Conservation (phyloP, 2,797 vertebrate species). For the Brotula barbata region DNA sequence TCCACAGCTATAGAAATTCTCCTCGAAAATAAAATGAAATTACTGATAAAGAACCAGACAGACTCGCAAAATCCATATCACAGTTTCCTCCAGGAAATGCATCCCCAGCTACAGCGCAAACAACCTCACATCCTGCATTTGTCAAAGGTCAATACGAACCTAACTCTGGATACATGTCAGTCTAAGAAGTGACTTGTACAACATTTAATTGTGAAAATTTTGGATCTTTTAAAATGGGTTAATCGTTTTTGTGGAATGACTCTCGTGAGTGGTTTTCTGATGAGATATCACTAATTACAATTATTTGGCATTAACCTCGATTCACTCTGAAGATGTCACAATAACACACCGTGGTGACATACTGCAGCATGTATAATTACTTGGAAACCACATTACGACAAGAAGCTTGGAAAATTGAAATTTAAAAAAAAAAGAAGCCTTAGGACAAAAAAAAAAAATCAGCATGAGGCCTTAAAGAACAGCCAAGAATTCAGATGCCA, state of each 20-base stretch:
- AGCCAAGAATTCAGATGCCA: not conserved
- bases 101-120: not conserved
- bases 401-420: not conserved
- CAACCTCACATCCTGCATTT: constrained; percentile 7
- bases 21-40: not conserved
- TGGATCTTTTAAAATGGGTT: constrained; percentile 31
- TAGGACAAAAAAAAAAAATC: not conserved
- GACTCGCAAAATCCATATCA: not conserved
- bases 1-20: not conserved
- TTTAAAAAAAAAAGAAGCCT: not conserved
- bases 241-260: constrained; percentile 19
- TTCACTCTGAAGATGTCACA: not conserved
- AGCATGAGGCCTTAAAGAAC: not conserved
- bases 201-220: constrained; percentile 33
- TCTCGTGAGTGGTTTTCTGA: constrained; percentile 4
- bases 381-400: not conserved
- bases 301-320: not conserved
- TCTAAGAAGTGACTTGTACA: no score
- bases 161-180: no score
- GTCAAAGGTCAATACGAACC: no score
- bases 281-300: not conserved
- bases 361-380: not conserved
- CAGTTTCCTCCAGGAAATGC: not conserved
- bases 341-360: not conserved
- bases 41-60: constrained; percentile 10